These are phyloP conservation scores for Sebastes taczanowskii DNA, from an alignment of 2,797 vertebrate species.

Conservation along the genomic window DNA sequence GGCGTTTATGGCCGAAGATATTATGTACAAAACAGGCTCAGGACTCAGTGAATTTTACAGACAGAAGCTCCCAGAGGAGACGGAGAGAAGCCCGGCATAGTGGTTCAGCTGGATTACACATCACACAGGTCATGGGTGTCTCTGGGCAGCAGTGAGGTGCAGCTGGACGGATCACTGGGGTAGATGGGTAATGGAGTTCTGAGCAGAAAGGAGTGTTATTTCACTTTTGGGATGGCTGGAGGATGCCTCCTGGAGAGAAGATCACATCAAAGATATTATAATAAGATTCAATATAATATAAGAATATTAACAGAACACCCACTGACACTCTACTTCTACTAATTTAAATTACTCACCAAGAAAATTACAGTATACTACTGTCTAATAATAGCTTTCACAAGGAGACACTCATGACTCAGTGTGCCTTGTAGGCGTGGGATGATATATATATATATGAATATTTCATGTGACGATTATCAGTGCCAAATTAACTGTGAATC, in stretches of 20 bases:
- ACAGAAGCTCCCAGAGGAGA: conserved; percentile 58
- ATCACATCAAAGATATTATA: conserved; percentile 29
- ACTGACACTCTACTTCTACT: neutral
- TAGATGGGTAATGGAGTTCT: conserved; percentile 54
- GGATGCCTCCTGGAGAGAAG: conserved; percentile 78
- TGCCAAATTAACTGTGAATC: too few species aligned
- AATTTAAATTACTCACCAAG: too few species aligned
- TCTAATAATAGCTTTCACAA: neutral
- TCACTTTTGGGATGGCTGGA: conserved; percentile 71
- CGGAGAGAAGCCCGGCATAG: conserved; percentile 24
- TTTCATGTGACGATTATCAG: too few species aligned
- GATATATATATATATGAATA: too few species aligned
- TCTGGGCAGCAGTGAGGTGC: conserved; percentile 43
- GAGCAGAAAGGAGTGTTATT: conserved; percentile 35
- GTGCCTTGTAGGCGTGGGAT: neutral
- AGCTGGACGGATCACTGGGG: conserved; percentile 35
- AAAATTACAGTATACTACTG: neutral
- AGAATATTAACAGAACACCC: neutral
- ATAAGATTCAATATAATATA: neutral
- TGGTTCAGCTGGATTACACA: conserved; percentile 65
- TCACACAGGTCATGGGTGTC: conserved; percentile 54
- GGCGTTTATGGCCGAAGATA: conserved; percentile 51
- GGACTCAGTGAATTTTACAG: conserved; percentile 57
- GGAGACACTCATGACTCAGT: neutral
- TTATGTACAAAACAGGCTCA: conserved; percentile 71